These are phyloP conservation scores for Drosophila biarmipes DNA, from an alignment of 1,140 invertebrate genomes.

Conservation along the genomic window DNA sequence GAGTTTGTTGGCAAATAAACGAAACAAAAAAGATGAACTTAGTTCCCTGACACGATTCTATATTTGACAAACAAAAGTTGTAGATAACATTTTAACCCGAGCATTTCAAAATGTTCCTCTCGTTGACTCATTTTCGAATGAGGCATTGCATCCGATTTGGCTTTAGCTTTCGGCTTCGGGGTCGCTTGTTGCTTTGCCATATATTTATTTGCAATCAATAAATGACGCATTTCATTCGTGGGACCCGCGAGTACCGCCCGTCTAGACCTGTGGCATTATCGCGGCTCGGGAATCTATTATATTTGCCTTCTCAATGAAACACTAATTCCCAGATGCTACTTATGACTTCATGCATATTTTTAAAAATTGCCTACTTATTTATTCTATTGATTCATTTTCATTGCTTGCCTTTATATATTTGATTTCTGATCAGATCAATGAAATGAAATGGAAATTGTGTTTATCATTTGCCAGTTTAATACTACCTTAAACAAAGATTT, in stretches of 20 bases:
- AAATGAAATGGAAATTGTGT: not conserved
- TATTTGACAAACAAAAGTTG: not conserved
- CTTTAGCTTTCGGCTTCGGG: slow-evolving; percentile 5
- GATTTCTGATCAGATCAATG: slow-evolving; percentile 15
- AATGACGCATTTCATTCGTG: slow-evolving; percentile 47
- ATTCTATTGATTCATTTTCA: not conserved
- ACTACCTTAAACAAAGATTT: slow-evolving; percentile 14
- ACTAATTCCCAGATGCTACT: slow-evolving; percentile 11
- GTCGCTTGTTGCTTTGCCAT: slow-evolving; percentile 30
- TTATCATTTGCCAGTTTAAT: not conserved
- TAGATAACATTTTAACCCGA: no score
- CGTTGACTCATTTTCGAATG: not conserved
- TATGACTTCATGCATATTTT: slow-evolving; percentile 46
- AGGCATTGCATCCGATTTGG: slow-evolving; percentile 16
- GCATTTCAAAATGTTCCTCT: not conserved
- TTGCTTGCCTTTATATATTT: slow-evolving; percentile 7
- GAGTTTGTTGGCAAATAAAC: not conserved
- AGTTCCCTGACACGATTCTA: not conserved
- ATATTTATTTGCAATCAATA: slow-evolving; percentile 41
- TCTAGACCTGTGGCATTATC: slow-evolving; percentile 14
- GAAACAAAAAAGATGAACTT: not conserved
- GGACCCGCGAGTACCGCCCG: slow-evolving; percentile 5
- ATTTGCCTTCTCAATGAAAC: slow-evolving; percentile 9
- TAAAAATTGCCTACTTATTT: not conserved
- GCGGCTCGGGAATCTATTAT: slow-evolving; percentile 10